These are phyloP conservation scores for Mus musculus DNA, from an alignment of 2,113 vertebrate species.

Conservation along the genomic window DNA sequence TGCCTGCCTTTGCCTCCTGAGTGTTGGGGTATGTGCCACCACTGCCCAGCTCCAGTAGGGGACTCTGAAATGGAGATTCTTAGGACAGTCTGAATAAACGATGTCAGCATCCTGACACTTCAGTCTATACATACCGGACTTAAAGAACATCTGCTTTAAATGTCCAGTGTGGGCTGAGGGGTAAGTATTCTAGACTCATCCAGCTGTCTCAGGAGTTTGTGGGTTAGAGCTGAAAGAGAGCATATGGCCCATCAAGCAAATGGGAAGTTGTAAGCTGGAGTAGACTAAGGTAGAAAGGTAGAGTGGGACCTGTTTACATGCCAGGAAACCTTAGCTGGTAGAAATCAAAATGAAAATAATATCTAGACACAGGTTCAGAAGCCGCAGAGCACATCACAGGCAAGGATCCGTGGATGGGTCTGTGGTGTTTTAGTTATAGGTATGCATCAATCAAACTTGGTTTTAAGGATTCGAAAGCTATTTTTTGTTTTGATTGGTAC, in stretches of 20 bases:
- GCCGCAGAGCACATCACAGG: background rate
- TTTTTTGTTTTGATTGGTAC: background rate
- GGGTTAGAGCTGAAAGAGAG: background rate
- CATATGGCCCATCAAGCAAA: background rate
- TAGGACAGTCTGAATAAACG: background rate
- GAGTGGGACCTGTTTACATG: background rate
- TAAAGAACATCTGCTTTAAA: background rate
- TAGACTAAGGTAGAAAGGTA: background rate
- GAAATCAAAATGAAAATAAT: constrained; percentile 30
- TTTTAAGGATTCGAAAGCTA: background rate
- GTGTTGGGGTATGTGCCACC: background rate
- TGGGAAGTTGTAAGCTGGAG: background rate
- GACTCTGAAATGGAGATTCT: background rate
- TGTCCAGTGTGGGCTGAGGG: background rate
- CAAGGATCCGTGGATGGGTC: background rate
- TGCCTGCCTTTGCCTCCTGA: background rate
- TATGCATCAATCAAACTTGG: background rate
- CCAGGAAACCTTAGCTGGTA: constrained; percentile 15
- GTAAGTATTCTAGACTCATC: background rate
- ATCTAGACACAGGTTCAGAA: background rate
- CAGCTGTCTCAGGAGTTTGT: background rate
- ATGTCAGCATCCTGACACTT: background rate
- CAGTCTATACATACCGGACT: background rate
- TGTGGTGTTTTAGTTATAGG: background rate
- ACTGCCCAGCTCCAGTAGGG: background rate